Base-by-base conservation (phyloP, 1,140 invertebrate genomes). In the Drosophila punjabiensis region DNA sequence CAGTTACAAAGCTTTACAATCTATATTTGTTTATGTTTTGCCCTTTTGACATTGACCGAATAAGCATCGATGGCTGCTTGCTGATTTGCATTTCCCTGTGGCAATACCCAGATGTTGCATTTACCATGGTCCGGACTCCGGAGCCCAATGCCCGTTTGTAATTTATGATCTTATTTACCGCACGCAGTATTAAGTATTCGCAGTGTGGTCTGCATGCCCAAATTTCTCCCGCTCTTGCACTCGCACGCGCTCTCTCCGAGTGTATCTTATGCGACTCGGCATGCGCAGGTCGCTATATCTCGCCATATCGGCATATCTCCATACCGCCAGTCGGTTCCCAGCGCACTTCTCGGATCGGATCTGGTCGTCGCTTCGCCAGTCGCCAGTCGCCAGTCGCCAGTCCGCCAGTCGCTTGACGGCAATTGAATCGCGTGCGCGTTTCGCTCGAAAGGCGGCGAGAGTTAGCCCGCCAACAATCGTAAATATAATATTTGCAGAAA, bases 361-460 rank as follows among this genome's bases (percentile, higher is more conserved):
- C 67, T 55, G 65, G 61, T 55, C 18, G 63, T 62, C 50, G 47
- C 53, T 47, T 67, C 63, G 76, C 68, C 70, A 89, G 85, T 89
- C 24, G 24, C 24, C 24, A 24, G 24, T 24, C 63, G 76, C 68
- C 70, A 89, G 85, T 89, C 24, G 24, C 24, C 24, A 24, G 24
- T 24, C 24, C 63, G 76, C 68, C 70, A 89, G 85, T 89, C 79
- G 85, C 64, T 79, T 69, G 74, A 47, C 85, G 70, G 64, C 85
- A 85, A 89, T 84, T 79, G 78, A 81, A 89, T 73, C 74, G 84
- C 74, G 81, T 81, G 81, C 78, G 85, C 79, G 81, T 55, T 90
- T 61, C 47, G 79, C 86, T 88, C 28, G 37, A 76, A 53, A 71
- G 48, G 60, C 80, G 67, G 74, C 73, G 73, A 85, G 69, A 77